Evolutionary conservation across 2,888 invertebrate species (phyloP).

Genomic region (Ornithoptera alexandrae): DNA sequence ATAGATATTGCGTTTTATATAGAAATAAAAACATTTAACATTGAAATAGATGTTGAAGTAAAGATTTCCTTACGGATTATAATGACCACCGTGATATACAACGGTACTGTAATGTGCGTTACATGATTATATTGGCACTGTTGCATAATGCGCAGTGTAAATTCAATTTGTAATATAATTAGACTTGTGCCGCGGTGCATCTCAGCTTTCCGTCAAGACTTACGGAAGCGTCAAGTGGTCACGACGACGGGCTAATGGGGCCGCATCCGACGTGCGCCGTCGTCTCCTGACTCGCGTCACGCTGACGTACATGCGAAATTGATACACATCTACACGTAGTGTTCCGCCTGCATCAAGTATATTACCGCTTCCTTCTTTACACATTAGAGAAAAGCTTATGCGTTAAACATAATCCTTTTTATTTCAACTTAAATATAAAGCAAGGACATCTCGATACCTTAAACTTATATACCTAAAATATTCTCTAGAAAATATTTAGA

Average conservation of each 20-base stretch:
- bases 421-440: too few species aligned
- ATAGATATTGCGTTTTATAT: too few species aligned
- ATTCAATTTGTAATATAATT: slow-evolving; percentile 15
- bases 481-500: too few species aligned
- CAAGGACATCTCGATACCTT: too few species aligned
- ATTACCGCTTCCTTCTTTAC: background rate
- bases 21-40: too few species aligned
- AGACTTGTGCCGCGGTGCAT: slow-evolving; percentile 34
- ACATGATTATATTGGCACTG: background rate
- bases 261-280: slow-evolving; percentile 55
- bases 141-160: slow-evolving; percentile 3
- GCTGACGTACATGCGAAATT: slow-evolving; percentile 44
- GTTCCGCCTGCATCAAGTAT: slow-evolving; percentile 2
- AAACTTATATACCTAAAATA: too few species aligned
- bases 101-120: too few species aligned
- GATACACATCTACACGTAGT: slow-evolving; percentile 12
- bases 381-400: background rate
- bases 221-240: slow-evolving; percentile 56
- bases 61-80: too few species aligned
- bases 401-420: too few species aligned
- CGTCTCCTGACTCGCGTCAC: slow-evolving; percentile 37
- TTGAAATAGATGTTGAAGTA: too few species aligned
- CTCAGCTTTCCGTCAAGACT: slow-evolving; percentile 41
- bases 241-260: slow-evolving; percentile 58
- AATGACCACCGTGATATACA: too few species aligned